These are phyloP conservation scores for Drosophila merina DNA, from an alignment of 2,888 invertebrate species.

Conservation along the genomic window DNA sequence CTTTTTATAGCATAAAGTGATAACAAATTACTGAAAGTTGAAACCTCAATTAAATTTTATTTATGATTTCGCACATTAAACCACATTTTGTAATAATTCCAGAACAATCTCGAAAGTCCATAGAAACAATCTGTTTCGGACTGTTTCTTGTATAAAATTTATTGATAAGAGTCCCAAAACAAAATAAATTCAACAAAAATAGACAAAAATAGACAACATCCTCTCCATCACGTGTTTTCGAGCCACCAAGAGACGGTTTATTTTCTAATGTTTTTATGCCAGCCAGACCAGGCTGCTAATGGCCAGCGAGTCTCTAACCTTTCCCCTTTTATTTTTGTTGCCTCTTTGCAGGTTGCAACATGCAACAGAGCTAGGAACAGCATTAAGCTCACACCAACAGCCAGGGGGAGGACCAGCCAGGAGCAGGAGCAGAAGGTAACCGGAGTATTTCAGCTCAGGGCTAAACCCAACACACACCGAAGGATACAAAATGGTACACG, in stretches of 20 bases:
- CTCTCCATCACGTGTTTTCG: slow-evolving; percentile 40
- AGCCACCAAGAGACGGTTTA: background rate
- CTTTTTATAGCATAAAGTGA: background rate
- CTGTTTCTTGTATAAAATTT: background rate
- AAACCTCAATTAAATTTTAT: too few species aligned
- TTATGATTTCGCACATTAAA: background rate
- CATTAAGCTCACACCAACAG: background rate
- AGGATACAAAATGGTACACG: slow-evolving; percentile 81
- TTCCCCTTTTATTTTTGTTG: background rate
- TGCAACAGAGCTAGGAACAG: slow-evolving; percentile 8
- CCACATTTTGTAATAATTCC: background rate
- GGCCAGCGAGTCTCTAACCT: background rate
- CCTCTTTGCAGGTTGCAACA: slow-evolving; percentile 42
- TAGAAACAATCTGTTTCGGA: slow-evolving; percentile 7
- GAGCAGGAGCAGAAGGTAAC: background rate
- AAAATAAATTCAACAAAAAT: background rate
- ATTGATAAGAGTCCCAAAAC: slow-evolving; percentile 2
- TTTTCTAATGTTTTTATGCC: background rate
- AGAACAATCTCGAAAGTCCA: background rate
- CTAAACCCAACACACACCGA: background rate
- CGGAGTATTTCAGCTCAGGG: slow-evolving; percentile 1
- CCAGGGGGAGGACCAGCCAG: background rate
- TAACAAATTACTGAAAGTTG: background rate
- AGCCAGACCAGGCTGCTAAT: slow-evolving; percentile 3
- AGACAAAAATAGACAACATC: slow-evolving; percentile 6